Evolutionary conservation across 2,797 vertebrate species (phyloP), one percentile per base, ranked within the genome.

Genomic region (Cuniculus paca): DNA sequence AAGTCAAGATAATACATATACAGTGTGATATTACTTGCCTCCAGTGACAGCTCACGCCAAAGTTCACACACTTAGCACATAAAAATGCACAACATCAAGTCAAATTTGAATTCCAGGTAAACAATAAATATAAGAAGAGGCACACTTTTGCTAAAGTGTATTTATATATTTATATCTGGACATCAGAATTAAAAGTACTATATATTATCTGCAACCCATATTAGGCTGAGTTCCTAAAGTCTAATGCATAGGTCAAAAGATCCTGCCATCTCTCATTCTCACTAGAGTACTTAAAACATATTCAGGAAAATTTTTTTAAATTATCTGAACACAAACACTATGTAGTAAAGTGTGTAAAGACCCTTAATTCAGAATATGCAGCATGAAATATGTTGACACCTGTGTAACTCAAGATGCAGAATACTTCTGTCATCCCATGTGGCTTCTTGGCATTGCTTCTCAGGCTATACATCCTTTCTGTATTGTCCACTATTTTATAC

Each of bases 71-170:
- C 0, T 74, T 52, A 89, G 24, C 22, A 90, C 96, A 95, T 56
- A 78, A 96, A 95, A 91, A 70, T 60, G 48, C 6, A 82, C 13
- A 70, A 34, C 45, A 1, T 14, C 24, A 79, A 48, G 14, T 60
- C 45, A 90, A 83, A 95, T 92, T 61, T 90, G 26, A 93, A 95
- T 92, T 92, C 83, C 11, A 82, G 20, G 39, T 50, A 84, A 90
- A 34, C 1, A 91, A 54, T 20, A 56, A 19, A 45, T 60, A 26
- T 31, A 42, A 5, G 2, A 24, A 5, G 1, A 5, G 5, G 34
- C 2, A 19, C 13, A 79, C 1, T 14, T 77, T 31, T 36, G 34
- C 1, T 89, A 70, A 74, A 61, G 80, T 54, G 11, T 13, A 58
- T 48, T 6, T 61, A 45, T 52, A 36, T 83, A 20, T 81, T 94